Evolutionary conservation across 2,888 invertebrate species (phyloP).

Genomic region (Labia minor): DNA sequence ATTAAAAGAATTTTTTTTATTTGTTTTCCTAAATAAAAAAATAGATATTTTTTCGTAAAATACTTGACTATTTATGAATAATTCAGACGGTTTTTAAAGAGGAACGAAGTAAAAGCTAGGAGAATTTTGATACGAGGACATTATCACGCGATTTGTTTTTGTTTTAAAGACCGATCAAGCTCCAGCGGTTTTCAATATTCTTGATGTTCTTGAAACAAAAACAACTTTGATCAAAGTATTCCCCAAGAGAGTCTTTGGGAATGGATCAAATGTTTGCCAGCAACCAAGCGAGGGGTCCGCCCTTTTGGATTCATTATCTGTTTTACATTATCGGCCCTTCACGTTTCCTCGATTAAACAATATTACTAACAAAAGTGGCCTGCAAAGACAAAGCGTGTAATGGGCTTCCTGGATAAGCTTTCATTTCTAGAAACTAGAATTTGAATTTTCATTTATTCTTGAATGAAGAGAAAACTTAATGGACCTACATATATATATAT

Average conservation of each 20-base stretch:
- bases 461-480: background rate
- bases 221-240: conserved; percentile 13
- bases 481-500: too few species aligned
- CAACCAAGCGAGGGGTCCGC: background rate
- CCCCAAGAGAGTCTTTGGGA: background rate
- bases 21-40: too few species aligned
- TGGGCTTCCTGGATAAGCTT: background rate
- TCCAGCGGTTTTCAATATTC: background rate
- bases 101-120: background rate
- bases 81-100: background rate
- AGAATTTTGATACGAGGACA: background rate
- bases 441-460: background rate
- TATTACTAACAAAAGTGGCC: background rate
- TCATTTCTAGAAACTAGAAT: background rate
- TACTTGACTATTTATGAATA: background rate
- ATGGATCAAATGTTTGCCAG: background rate
- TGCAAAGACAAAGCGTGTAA: background rate
- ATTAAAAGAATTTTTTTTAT: too few species aligned
- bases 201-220: conserved; percentile 8
- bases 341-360: background rate
- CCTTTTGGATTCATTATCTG: conserved; percentile 5
- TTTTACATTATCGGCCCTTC: background rate
- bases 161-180: conserved; percentile 6
- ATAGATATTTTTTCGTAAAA: background rate
- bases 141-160: conserved; percentile 4